phyloP scores from a whole-genome alignment of 2,113 vertebrate genomes.

The Thunnus thynnus region DNA sequence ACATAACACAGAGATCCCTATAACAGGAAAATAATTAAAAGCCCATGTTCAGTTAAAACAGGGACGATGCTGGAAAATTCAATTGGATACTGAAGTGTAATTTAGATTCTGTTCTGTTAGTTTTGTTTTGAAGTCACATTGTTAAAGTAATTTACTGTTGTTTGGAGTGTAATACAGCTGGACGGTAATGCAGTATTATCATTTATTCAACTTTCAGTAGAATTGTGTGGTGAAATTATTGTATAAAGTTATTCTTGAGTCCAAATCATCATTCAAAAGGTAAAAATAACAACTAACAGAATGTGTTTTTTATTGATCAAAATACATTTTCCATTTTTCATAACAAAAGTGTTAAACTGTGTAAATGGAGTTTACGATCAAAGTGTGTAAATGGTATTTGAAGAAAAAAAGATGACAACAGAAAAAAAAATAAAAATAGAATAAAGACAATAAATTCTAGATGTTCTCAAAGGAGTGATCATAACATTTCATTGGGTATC shows the following conservation, averaged over 20 bases:
- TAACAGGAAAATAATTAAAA: conserved; percentile 1
- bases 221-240: too few species aligned
- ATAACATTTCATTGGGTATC: too few species aligned
- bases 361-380: too few species aligned
- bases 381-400: not conserved
- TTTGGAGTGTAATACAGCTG: not conserved
- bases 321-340: too few species aligned
- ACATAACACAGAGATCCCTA: conserved; percentile 26
- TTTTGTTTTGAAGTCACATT: not conserved
- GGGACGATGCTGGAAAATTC: not conserved
- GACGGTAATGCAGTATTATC: not conserved
- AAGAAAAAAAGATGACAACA: not conserved
- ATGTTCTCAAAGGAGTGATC: not conserved
- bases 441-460: not conserved
- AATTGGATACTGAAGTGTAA: not conserved
- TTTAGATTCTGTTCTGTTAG: too few species aligned
- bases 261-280: too few species aligned
- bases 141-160: too few species aligned
- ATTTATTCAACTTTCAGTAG: not conserved
- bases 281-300: too few species aligned
- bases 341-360: too few species aligned
- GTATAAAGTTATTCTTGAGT: too few species aligned
- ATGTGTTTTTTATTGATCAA: too few species aligned
- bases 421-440: not conserved
- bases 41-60: not conserved